Base-by-base conservation (phyloP, 2,888 invertebrate genomes). In the Horisme vitalbata region DNA sequence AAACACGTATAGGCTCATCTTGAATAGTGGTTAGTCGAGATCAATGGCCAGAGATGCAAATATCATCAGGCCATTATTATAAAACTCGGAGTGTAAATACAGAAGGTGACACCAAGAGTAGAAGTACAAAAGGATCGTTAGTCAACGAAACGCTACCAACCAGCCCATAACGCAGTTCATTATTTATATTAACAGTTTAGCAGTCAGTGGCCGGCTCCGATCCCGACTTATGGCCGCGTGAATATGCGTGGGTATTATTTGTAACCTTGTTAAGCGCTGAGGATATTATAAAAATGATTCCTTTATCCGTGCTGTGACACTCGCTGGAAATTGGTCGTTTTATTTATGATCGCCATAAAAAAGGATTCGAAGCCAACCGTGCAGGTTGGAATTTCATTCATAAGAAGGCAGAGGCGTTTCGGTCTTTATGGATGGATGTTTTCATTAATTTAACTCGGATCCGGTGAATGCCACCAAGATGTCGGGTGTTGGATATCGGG, bases 101-200 rank as follows among this genome's bases (percentile, higher is more conserved):
- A 46, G 46, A 54, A 54, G 49, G 49, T 57, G 57, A 55, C 51
- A 52, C 68, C 70, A 63, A 76, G 71, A 75, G 60, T 67, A 55
- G 53, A 60, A 69, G 66, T 67, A 87, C 83, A 87, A 86, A 83
- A 75, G 73, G 72, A 69, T 79, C 79, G 83, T 88, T 84, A 87
- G 80, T 89, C 84, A 86, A 80, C 85, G 74, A 57, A 68, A 62
- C 69, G 74, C 84, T 81, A 79, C 83, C 83, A 80, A 82, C 67
- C 71, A 70, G 77, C 68, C 75, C 81, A 83, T 87, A 85, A 86
- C 81, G 71, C 87, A 89, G 88, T 87, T 87, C 89, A 89, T 89
- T 88, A 89, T 88, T 88, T 87, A 88, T 84, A 85, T 86, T 88
- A 89, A 89, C 89, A 88, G 88, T 86, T 88, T 86, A 88, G 89